Conservation (phyloP, 2,888 invertebrate species). For the Brassicogethes aeneus region DNA sequence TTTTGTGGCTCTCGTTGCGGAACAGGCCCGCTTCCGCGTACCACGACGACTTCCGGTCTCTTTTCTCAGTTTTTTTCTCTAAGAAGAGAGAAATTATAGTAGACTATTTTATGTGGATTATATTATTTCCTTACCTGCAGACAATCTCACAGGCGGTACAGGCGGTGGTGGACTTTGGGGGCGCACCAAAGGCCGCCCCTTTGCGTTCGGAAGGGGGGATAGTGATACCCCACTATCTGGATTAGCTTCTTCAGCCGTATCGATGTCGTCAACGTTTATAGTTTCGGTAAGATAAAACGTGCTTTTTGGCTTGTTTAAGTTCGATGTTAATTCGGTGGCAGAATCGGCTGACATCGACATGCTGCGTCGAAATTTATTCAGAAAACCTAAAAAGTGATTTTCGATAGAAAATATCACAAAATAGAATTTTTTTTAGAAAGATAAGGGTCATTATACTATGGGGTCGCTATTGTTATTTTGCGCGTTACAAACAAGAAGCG, state of each 20-base stretch:
- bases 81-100: no score
- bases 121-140: slow-evolving; percentile 1
- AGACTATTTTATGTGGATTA: no score
- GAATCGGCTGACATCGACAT: slow-evolving; percentile 49
- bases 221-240: slow-evolving; percentile 29
- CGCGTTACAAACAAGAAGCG: no score
- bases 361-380: slow-evolving; percentile 53
- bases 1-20: slow-evolving; percentile 30
- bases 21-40: slow-evolving; percentile 21
- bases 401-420: no score
- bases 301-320: slow-evolving; percentile 45
- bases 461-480: no score
- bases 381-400: slow-evolving; percentile 20
- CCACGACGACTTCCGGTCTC: slow-evolving; percentile 18
- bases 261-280: slow-evolving; percentile 47
- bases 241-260: slow-evolving; percentile 32
- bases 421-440: no score
- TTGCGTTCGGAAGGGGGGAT: slow-evolving; percentile 15
- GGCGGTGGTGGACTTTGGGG: slow-evolving; percentile 33
- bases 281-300: slow-evolving; percentile 65
- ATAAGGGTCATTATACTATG: no score
- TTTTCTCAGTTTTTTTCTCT: slow-evolving; percentile 5
- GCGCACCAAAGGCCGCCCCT: slow-evolving; percentile 13
- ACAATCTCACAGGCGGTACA: slow-evolving; percentile 20
- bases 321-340: slow-evolving; percentile 44